Evolutionary conservation across 2,888 invertebrate genomes (phyloP).

Genomic region (Charanyca ferruginea): DNA sequence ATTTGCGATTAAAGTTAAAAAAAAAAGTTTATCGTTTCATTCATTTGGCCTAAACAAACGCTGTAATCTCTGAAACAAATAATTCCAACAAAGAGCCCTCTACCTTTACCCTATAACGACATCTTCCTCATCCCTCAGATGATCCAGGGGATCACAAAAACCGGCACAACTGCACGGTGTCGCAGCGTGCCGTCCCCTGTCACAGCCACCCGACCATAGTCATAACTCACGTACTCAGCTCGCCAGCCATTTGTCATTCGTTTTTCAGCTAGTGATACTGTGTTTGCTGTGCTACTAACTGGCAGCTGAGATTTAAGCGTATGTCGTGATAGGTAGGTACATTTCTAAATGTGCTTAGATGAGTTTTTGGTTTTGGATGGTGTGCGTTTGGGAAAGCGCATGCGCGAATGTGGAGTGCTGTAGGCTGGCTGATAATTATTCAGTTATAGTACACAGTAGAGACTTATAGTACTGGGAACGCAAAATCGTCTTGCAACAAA

Average conservation of each 20-base stretch:
- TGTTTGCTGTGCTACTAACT: slow-evolving; percentile 14
- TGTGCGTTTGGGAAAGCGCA: not conserved
- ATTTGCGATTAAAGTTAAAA: not conserved
- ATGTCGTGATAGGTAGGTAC: slow-evolving; percentile 2
- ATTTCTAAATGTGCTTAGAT: not conserved
- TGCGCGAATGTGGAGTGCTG: no score
- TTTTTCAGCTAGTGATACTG: slow-evolving; percentile 52
- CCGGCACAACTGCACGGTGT: slow-evolving; percentile 30
- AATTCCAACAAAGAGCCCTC: not conserved
- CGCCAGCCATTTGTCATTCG: slow-evolving; percentile 49
- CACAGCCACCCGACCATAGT: slow-evolving; percentile 17
- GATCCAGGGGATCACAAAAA: slow-evolving; percentile 37
- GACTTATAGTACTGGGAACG: no score
- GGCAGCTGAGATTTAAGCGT: slow-evolving; percentile 26
- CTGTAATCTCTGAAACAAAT: not conserved
- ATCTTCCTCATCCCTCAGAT: slow-evolving; percentile 27
- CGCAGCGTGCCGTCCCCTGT: slow-evolving; percentile 29
- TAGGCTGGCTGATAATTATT: no score
- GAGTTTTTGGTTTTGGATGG: no score
- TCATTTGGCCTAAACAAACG: not conserved
- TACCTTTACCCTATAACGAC: slow-evolving; percentile 5
- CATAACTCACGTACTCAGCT: slow-evolving; percentile 50
- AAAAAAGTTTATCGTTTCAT: not conserved
- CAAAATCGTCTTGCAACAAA: no score
- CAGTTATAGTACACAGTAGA: no score